Evolutionary conservation across 37 sponge, comb jelly and placozoan species (phyloP), one percentile per base, ranked within the genome.

Genomic region (Aplysina aerophoba): DNA sequence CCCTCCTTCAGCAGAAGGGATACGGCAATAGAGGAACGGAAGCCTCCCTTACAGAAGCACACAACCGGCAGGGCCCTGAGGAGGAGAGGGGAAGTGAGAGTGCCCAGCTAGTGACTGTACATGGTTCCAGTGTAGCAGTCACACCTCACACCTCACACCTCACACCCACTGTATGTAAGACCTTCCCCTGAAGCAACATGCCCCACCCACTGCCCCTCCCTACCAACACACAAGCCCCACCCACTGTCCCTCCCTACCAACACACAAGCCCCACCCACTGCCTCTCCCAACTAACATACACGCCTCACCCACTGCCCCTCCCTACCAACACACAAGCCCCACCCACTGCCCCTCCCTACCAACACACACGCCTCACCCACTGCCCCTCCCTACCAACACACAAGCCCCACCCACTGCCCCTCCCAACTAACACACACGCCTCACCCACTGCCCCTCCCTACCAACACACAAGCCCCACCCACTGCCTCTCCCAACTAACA

Each of bases 41-140:
- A 96, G 35, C 96, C 96, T 50, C 73, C 62, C n/a, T 56, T 54
- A 75, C 96, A 96, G 87, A 84, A 96, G 57, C 78, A 75, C 15
- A 75, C 78, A 1, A 75, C 54, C 2, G 54, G 78, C 44, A 27
- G 28, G 6, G 28, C 34, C 6, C 71, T 69, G 34, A 75, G 53
- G 53, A 80, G 85, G 91, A 68, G 24, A 53, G 60, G 6, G 24
- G 14, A 1, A 16, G 15, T 12, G 27, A 59, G 27, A 37, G n/a
- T 25, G 28, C n/a, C n/a, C n/a, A n/a, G n/a, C n/a, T n/a, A n/a
- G 27, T 53, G 25, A n/a, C 39, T 19, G 28, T 53, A 19, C 50
- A 63, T 12, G 65, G 24, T 5, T 13, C 4, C 28, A 63, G 21
- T 55, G 27, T 55, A 1, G 0, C 59, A 25, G 31, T 1, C 33